Percentiles rank a stretch among this genome's conserved stretches.
Conservation (phyloP, 2,888 invertebrate species). For the Agonopterix subpropinquella region DNA sequence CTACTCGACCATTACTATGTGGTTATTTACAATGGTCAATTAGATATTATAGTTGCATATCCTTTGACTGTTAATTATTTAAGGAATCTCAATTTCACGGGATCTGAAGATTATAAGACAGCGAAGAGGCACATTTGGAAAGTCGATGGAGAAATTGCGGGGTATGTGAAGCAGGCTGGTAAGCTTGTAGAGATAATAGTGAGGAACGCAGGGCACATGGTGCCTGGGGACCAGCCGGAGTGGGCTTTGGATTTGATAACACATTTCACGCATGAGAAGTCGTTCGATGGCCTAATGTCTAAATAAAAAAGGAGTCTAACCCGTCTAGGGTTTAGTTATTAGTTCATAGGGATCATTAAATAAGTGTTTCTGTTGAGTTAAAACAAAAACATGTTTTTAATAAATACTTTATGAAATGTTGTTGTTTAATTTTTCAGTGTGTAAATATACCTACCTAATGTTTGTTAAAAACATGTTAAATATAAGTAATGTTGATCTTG, state of each 20-base stretch:
- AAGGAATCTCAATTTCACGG: slow-evolving; percentile 80
- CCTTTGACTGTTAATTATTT: slow-evolving; percentile 89
- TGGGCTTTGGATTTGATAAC: slow-evolving; percentile 85
- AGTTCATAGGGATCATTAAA: too few species aligned
- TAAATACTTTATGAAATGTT: too few species aligned
- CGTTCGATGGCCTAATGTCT: slow-evolving; percentile 21
- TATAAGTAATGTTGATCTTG: too few species aligned
- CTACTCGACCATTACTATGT: slow-evolving; percentile 81
- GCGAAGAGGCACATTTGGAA: slow-evolving; percentile 82
- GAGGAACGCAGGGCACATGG: slow-evolving; percentile 89
- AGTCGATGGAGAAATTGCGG: slow-evolving; percentile 81
- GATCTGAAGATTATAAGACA: slow-evolving; percentile 78
- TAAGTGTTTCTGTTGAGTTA: too few species aligned
- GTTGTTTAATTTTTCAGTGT: too few species aligned
- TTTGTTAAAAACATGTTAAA: too few species aligned
- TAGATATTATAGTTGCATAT: slow-evolving; percentile 94
- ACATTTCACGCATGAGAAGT: slow-evolving; percentile 77
- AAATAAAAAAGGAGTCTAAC: too few species aligned
- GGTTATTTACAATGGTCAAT: slow-evolving; percentile 91
- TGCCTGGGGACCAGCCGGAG: slow-evolving; percentile 85
- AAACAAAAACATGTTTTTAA: too few species aligned
- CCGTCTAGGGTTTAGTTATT: too few species aligned
- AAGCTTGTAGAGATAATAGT: slow-evolving; percentile 85
- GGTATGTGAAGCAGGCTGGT: slow-evolving; percentile 83
- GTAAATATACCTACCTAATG: too few species aligned